phyloP scores from a whole-genome alignment of 1,140 invertebrate genomes.

The Nephila pilipes region DNA sequence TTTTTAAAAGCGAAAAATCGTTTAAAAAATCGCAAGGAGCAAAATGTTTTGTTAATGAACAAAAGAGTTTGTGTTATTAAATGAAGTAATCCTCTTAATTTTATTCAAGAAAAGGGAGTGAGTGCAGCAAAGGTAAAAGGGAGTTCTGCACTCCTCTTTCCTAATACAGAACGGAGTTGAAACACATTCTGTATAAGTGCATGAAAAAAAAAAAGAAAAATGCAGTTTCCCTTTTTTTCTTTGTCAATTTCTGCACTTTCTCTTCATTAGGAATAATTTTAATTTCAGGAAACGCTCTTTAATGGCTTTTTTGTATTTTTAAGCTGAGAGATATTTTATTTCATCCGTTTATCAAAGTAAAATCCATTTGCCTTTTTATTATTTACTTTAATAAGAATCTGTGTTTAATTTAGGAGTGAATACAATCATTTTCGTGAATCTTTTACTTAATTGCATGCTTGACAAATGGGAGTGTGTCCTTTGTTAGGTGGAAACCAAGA shows the following conservation, averaged over 20 bases:
- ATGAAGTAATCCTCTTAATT: slow-evolving; percentile 62
- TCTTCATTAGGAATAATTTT: slow-evolving; percentile 36
- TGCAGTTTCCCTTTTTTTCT: background rate
- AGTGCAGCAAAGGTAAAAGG: background rate
- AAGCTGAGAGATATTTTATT: background rate
- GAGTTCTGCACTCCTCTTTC: background rate
- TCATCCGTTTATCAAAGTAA: background rate
- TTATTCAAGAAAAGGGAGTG: slow-evolving; percentile 12
- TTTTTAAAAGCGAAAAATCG: slow-evolving; percentile 2
- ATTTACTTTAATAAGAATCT: background rate
- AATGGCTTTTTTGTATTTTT: slow-evolving; percentile 10
- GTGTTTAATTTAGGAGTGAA: background rate
- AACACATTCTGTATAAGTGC: background rate
- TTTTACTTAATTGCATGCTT: background rate
- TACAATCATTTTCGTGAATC: background rate
- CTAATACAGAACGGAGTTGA: background rate
- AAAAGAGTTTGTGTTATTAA: slow-evolving; percentile 38
- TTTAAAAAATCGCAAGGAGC: background rate
- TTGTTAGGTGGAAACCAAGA: no score
- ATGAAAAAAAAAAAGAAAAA: background rate
- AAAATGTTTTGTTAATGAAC: slow-evolving; percentile 53
- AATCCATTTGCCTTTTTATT: background rate
- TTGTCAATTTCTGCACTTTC: background rate
- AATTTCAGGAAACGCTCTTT: slow-evolving; percentile 40
- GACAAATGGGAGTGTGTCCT: background rate